Evolutionary conservation across 2,888 invertebrate species (phyloP), one percentile per base, ranked within the genome.

Genomic region (Acleris literana): DNA sequence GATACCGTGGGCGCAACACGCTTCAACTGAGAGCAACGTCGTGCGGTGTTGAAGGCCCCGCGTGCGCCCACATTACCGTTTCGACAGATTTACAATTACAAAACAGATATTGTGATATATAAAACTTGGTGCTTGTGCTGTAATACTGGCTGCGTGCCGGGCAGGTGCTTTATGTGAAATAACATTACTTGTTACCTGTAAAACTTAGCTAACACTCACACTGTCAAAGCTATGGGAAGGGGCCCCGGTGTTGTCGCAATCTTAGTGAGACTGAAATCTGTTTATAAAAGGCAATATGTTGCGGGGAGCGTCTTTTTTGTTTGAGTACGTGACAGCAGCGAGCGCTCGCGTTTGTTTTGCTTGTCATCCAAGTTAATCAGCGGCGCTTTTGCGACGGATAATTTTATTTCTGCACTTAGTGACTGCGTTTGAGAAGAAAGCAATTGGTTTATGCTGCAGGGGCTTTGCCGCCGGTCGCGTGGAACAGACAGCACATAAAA

Each of bases 131-230:
- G 92, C 92, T 88, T 88, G 92, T 92, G 92, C 92, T 89, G 84
- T 83, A 86, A 85, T 92, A 92, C 92, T 92, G 92, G 92, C 92
- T 81, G 92, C 92, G 92, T 92, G 92, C 92, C 92, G 91, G 90
- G 92, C 92, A 92, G 86, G 92, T 92, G 92, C 92, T 87, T 85
- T 90, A 90, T 87, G 90, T 90, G 88, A 89, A 90, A 90, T 88
- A 88, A 88, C 85, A 82, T 80, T 85, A 84, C 82, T 82, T 83
- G 82, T 89, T 91, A 91, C 90, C 91, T 91, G 90, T 80, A 83
- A 85, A 82, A 86, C 84, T 65, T 65, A 61, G 61, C 65, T 77
- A 82, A 84, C 79, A 79, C 80, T 84, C 83, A 80, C 83, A 84
- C 84, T 77, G 78, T 79, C 78, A 71, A 79, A 79, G 74, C 78